These are phyloP conservation scores for Diceros bicornis DNA, from an alignment of 2,797 vertebrate species.

Conservation along the genomic window DNA sequence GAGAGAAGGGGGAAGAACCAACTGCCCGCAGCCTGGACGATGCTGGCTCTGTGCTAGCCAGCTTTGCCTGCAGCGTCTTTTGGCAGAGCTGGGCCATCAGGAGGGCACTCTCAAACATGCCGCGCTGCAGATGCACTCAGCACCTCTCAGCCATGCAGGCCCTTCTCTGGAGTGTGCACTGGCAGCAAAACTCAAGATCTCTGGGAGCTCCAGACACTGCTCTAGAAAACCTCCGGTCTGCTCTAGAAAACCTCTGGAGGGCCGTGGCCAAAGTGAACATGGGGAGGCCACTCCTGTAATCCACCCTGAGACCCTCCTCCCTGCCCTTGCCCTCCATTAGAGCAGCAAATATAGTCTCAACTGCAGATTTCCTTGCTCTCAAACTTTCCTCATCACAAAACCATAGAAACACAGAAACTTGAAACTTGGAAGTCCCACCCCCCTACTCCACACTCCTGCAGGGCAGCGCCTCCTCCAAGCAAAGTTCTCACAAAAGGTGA, in stretches of 20 bases:
- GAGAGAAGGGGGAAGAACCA: neutral
- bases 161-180: neutral
- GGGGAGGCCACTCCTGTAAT: accelerated
- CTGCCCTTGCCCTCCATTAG: neutral
- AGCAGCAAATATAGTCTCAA: neutral
- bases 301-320: neutral
- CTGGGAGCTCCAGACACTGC: neutral
- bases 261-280: neutral
- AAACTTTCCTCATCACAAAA: neutral
- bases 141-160: neutral
- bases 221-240: slow-evolving; percentile 8
- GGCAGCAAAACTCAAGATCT: neutral
- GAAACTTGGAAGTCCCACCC: neutral
- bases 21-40: neutral
- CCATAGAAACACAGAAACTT: neutral
- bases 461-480: neutral
- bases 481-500: neutral
- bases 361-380: neutral
- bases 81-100: neutral
- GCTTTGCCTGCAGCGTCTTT: neutral
- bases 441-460: neutral
- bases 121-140: accelerated
- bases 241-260: neutral
- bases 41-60: neutral
- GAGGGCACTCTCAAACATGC: neutral